These are phyloP conservation scores for Bothrops alternatus DNA, from an alignment of 2,797 vertebrate genomes.

Conservation along the genomic window DNA sequence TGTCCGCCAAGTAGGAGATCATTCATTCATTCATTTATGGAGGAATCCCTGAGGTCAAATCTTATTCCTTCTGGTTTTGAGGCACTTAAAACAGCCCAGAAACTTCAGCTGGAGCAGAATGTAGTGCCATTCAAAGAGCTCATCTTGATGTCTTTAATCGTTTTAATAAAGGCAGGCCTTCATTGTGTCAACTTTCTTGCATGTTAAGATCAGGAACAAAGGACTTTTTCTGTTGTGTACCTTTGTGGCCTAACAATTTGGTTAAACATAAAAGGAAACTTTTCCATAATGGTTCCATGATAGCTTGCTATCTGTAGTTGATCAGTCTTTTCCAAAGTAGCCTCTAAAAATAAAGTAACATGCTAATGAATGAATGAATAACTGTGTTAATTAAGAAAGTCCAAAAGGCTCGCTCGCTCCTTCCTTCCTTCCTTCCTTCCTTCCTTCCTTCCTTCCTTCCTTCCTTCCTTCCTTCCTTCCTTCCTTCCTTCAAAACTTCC, in stretches of 20 bases:
- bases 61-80: background rate
- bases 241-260: background rate
- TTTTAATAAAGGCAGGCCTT: background rate
- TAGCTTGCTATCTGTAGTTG: background rate
- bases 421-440: too few species aligned
- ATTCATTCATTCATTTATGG: background rate
- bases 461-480: too few species aligned
- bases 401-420: too few species aligned
- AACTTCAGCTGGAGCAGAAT: background rate
- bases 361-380: too few species aligned
- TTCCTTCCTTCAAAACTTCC: background rate
- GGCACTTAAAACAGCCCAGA: background rate
- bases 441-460: too few species aligned
- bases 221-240: background rate
- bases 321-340: background rate
- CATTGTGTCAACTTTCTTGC: background rate
- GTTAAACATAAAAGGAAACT: background rate
- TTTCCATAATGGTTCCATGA: background rate
- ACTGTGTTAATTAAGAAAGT: too few species aligned
- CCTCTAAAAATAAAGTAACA: background rate
- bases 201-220: background rate
- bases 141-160: background rate
- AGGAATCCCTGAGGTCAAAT: background rate
- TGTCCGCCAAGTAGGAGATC: background rate
- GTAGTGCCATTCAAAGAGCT: background rate